Evolutionary conservation across 30 jellyfish, hydroid and myxozoan species (phyloP).

Genomic region (Turritopsis dohrnii): DNA sequence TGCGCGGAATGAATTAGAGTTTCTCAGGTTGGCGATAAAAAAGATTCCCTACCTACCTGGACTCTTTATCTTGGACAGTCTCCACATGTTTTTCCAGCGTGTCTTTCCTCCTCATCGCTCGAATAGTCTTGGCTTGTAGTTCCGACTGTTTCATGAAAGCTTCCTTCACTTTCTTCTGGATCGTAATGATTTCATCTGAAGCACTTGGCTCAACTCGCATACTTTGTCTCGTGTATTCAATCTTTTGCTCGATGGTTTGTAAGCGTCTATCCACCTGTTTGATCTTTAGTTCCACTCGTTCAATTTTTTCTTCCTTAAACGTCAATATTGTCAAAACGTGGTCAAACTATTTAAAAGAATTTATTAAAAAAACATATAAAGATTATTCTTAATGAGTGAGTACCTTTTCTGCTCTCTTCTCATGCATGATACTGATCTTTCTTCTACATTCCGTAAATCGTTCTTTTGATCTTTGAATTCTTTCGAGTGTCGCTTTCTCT

Average conservation of each 20-base stretch:
- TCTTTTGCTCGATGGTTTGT: background rate
- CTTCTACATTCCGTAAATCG: background rate
- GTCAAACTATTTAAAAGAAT: background rate
- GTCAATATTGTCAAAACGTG: background rate
- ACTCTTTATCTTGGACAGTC: background rate
- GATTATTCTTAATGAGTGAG: no score
- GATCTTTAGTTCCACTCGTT: background rate
- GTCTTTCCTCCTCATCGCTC: background rate
- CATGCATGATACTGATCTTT: constrained; percentile 14
- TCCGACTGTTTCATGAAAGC: constrained; percentile 11
- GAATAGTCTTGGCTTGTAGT: background rate
- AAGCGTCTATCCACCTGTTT: background rate
- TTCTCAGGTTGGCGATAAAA: no score
- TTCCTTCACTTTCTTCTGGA: background rate
- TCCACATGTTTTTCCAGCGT: background rate
- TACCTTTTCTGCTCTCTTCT: constrained; percentile 7
- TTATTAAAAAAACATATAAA: background rate
- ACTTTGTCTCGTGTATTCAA: background rate
- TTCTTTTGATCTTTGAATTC: background rate
- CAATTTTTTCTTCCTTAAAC: background rate
- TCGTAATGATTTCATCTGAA: background rate
- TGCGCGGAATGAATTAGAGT: no score
- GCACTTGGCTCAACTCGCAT: background rate
- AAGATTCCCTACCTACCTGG: no score
- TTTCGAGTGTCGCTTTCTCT: background rate